Evolutionary conservation across 2,113 vertebrate species (phyloP).

Genomic region (Varanus komodoensis): DNA sequence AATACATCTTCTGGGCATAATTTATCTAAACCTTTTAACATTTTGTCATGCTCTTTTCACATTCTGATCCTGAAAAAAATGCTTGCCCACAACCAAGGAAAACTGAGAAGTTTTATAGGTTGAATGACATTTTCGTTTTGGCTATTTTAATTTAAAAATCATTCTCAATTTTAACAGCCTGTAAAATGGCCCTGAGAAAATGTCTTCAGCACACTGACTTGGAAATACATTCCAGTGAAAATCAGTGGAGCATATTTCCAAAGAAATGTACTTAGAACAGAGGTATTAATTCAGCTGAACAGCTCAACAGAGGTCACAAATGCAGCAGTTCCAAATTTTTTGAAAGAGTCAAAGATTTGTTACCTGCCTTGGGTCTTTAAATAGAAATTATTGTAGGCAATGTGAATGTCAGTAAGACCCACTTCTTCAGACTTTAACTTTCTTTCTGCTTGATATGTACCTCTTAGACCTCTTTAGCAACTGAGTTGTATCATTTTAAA

Average conservation of each 20-base stretch:
- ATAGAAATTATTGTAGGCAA: conserved; percentile 25
- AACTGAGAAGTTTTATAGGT: background rate
- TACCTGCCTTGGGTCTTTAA: background rate
- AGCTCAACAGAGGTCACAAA: background rate
- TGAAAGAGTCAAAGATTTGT: conserved; percentile 11
- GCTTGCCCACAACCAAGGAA: background rate
- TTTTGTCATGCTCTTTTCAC: background rate
- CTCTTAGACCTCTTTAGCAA: conserved; percentile 46
- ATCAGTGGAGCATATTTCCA: background rate
- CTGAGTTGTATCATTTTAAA: conserved; percentile 34
- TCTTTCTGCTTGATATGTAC: conserved; percentile 58
- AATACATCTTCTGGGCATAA: background rate
- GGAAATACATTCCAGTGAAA: background rate
- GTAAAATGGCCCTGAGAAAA: background rate
- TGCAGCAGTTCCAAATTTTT: conserved; percentile 17
- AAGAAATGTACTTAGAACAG: background rate
- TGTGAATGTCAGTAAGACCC: conserved; percentile 48
- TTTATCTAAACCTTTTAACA: conserved; percentile 1
- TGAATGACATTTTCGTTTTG: background rate
- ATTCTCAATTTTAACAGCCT: background rate
- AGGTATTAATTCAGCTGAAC: conserved; percentile 1
- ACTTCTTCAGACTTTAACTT: conserved; percentile 49
- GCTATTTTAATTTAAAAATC: conserved; percentile 6
- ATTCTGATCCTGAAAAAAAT: background rate
- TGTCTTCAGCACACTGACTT: background rate